These are phyloP conservation scores for Agrypnus murinus DNA, from an alignment of 2,888 invertebrate genomes.

Conservation along the genomic window DNA sequence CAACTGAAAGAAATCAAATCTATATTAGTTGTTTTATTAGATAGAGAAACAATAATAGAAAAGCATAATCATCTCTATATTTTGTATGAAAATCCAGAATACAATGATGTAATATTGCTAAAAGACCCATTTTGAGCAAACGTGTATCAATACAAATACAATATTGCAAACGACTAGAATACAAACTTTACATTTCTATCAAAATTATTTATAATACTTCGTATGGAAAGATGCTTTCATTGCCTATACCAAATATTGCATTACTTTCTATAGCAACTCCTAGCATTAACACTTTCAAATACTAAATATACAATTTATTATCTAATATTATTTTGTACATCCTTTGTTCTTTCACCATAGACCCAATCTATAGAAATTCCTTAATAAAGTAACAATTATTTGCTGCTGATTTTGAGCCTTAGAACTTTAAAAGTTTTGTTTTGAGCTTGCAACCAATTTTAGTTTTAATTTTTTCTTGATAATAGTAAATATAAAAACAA, in stretches of 20 bases:
- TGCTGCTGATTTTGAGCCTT: constrained; percentile 13
- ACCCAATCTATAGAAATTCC: neutral
- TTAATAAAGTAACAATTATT: neutral
- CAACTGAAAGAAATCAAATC: too few species aligned
- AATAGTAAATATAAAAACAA: constrained; percentile 3
- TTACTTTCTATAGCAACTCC: constrained; percentile 18
- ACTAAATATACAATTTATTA: neutral
- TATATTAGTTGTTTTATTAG: too few species aligned
- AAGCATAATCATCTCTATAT: constrained; percentile 58
- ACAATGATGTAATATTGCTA: constrained; percentile 59
- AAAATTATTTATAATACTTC: constrained; percentile 52
- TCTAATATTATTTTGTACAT: constrained; percentile 18
- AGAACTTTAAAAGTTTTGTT: neutral
- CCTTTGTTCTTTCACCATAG: neutral
- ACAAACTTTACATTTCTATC: constrained; percentile 60
- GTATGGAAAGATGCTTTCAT: constrained; percentile 45
- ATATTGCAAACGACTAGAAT: constrained; percentile 65
- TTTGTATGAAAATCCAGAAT: constrained; percentile 58
- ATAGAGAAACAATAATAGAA: constrained; percentile 1
- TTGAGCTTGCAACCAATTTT: neutral
- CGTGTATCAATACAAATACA: constrained; percentile 62
- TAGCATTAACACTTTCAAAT: constrained; percentile 7
- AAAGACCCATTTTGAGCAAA: constrained; percentile 63
- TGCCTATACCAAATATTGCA: constrained; percentile 24
- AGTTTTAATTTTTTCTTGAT: too few species aligned